Evolutionary conservation across 2,888 invertebrate genomes (phyloP), one percentile per base, ranked within the genome.

Genomic region (Blera fallax): DNA sequence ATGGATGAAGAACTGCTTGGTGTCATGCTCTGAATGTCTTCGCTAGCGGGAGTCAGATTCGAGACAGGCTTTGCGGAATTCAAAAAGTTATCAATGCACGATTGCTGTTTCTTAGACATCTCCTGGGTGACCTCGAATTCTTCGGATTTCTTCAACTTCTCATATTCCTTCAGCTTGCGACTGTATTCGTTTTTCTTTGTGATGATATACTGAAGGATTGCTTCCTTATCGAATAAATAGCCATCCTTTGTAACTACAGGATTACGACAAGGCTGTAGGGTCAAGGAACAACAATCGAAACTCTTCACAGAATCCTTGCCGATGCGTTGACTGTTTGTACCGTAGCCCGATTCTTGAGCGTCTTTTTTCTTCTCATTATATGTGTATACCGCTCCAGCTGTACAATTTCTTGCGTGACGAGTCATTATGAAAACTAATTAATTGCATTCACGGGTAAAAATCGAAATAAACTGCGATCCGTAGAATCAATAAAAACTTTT

Each of bases 361-460:
- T 99, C 99, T 91, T 98, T 98, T 91, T 98, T 97, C 93, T 98
- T 97, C 91, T 99, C 99, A 89, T 98, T 97, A 89, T 99, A 99
- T 0, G 99, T 98, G 91, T 99, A 99, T 8, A 99, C 99, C 7
- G 99, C 97, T 74, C 98, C 98, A 0, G 99, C 99, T 1, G 99
- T 99, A 90, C 98, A 98, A 93, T 99, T 99, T 92, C 98, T 95
- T 8, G 98, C 99, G 91, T 99, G 99, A 69, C 99, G 94, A 0
- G 98, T 98, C 98, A 98, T 98, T 80, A 80, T 88, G 0, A 3
- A 11, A 14, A 10, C 0, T 16, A 10, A 27, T 8, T 11, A 21
- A 16, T 11, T 14, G 27, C 7, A 40, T 43, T 16, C 10, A 18
- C 4, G 14, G 0, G 11, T n/a, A 3, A 24, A 60, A 40, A 69